Base-by-base conservation (phyloP, 2,888 invertebrate genomes). In the Perizoma affinitatum region DNA sequence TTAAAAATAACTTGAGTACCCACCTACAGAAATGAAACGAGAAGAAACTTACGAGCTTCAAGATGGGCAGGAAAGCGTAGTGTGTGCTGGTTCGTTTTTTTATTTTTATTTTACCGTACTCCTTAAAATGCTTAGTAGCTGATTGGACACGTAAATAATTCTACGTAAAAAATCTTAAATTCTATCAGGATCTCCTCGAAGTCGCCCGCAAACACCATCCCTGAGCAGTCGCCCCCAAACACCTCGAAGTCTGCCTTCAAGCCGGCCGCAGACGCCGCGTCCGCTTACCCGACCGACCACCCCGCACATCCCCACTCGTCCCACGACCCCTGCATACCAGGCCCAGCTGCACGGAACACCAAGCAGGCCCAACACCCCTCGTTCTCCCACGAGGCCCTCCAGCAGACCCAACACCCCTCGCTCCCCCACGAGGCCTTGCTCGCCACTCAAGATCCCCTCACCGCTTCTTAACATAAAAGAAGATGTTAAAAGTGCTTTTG, bases 221-320 rank as follows among this genome's bases (percentile, higher is more conserved):
- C 45, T 33, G 34, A 49, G 11, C 70, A 73, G 34, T 46, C 62
- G 56, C 1, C 61, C 66, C 0, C 66, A 61, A 44, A 78, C 81
- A 11, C 79, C 79, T 9, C 70, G 51, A 58, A 82, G 74, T 41
- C 34, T 73, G 33, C 76, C 74, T 6, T 76, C 80, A 4, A 87
- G 82, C 69, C 76, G 83, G n/a, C 84, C 87, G 0, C 79, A 78
- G 64, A 87, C 88, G 0, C 87, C 87, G 0, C 75, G 69, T 22
- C 40, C 58, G 0, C 58, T 64, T 0, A 84, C 82, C 59, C 78
- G 85, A 4, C 87, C 89, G 0, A 66, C 74, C 4, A 87, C 88
- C 84, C 88, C 0, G 74, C 74, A 4, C 71, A 70, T 82, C 0
- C 55, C 61, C 54, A 88, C 84, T 60, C 80, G 86, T 0, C 87